Base-by-base conservation (phyloP, 2,888 invertebrate species). In the Hedya salicella region DNA sequence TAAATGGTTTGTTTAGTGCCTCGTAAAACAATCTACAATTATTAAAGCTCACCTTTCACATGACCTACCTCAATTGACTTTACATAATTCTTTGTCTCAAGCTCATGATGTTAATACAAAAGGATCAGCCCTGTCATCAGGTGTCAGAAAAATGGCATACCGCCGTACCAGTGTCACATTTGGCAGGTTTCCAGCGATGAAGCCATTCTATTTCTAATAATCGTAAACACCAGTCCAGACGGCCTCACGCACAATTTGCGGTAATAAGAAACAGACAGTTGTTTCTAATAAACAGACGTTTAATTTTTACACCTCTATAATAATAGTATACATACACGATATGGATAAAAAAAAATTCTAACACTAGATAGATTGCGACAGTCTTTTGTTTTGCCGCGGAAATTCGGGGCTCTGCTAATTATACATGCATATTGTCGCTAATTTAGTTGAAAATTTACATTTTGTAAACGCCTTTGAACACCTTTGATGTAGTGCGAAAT, bases 191-290 rank as follows among this genome's bases (percentile, higher is more conserved):
- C 66, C 66, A 66, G 48, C 36, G 16, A 39, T 36, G 65, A 50
- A 53, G 30, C 49, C 52, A 62, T 62, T 67, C 62, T 61, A 62
- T 61, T 66, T 66, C 32, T 39, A 66, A 66, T 61, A 54, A 61
- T 61, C 61, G 48, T 61, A 60, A 61, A 66, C 66, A 66, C 25
- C 17, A 1, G 44, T n/a, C 62, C 44, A 59, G 59, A 60, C 52
- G 39, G 17, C 13, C 54, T 54, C 48, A 66, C 60, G 61, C 60
- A 54, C 60, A 46, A 53, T 66, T 66, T 66, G 61, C 48, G 52
- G 59, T 53, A 42, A 40, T 48, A 54, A 13, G 25, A 25, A n/a
- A 49, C n/a, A 6, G 21, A 25, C 52, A 50, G 60, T 25, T 25
- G 52, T 46, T 59, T 16, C 19, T 64, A n/a, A n/a, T n/a, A n/a